These are phyloP conservation scores for Saimiri boliviensis DNA, from an alignment of 2,113 vertebrate genomes.

Conservation along the genomic window DNA sequence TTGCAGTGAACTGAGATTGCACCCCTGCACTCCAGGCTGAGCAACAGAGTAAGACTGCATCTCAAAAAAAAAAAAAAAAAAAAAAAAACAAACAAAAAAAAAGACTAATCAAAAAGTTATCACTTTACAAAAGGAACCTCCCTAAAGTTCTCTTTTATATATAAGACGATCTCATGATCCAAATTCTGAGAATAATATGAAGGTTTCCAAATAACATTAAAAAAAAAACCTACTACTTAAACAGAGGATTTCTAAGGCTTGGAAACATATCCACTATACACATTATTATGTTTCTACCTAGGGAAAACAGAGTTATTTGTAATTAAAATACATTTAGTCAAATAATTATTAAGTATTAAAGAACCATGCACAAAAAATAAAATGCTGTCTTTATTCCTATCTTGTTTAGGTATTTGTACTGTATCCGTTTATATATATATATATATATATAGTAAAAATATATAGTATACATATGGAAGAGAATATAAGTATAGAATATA, in stretches of 20 bases:
- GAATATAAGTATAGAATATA: background rate
- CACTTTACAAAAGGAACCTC: background rate
- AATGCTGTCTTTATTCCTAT: background rate
- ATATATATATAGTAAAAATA: background rate
- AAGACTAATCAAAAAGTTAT: background rate
- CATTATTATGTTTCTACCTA: background rate
- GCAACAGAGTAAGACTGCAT: no score
- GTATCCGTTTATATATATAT: no score
- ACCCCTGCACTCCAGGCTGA: no score
- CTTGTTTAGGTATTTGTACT: background rate
- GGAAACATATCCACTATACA: background rate
- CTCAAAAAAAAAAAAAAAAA: no score
- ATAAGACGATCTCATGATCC: background rate
- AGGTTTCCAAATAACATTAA: constrained; percentile 10
- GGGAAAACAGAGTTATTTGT: background rate
- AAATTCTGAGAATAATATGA: background rate
- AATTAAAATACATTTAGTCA: background rate
- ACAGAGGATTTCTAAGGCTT: background rate
- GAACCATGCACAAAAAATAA: background rate
- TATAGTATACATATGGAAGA: background rate
- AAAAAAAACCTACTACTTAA: background rate
- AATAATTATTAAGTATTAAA: background rate
- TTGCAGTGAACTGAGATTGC: no score
- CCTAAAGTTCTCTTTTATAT: background rate
- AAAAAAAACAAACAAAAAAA: background rate